These are phyloP conservation scores for Liasis olivaceus DNA, from an alignment of 2,797 vertebrate species.

Conservation along the genomic window DNA sequence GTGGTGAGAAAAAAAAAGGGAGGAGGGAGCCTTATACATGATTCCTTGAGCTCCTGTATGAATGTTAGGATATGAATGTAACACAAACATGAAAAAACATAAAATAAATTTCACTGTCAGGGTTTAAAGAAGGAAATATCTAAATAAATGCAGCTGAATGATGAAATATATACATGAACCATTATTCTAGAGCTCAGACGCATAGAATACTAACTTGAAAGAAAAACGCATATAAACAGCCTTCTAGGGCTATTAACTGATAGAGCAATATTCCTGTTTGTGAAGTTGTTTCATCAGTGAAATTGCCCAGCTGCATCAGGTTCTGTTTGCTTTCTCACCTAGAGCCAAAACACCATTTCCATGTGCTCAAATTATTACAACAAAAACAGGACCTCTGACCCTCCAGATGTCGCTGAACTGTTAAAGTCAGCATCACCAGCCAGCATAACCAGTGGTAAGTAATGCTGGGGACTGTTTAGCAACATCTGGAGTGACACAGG, in stretches of 20 bases:
- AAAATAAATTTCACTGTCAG: not conserved
- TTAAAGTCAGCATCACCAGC: too few relatives aligned
- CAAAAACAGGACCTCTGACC: too few relatives aligned
- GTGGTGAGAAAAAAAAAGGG: too few relatives aligned
- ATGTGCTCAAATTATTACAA: too few relatives aligned
- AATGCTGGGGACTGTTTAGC: not conserved
- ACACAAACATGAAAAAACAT: not conserved
- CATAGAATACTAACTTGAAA: not conserved
- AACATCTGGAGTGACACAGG: not conserved
- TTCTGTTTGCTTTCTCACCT: too few relatives aligned
- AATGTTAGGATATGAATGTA: not conserved
- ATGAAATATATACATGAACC: not conserved
- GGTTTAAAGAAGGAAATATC: not conserved
- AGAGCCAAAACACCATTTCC: too few relatives aligned
- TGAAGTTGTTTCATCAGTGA: too few relatives aligned
- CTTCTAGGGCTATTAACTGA: not conserved
- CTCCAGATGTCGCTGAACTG: too few relatives aligned
- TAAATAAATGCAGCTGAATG: not conserved
- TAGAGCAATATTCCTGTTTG: too few relatives aligned
- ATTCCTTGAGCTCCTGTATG: too few relatives aligned
- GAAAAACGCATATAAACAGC: not conserved
- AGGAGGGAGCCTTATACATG: too few relatives aligned
- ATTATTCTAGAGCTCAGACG: not conserved
- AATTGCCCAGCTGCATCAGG: too few relatives aligned
- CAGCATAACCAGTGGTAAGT: not conserved